Percentiles rank a stretch among this genome's conserved stretches.
phyloP scores from a whole-genome alignment of 2,888 invertebrate genomes.

The Leucania comma region DNA sequence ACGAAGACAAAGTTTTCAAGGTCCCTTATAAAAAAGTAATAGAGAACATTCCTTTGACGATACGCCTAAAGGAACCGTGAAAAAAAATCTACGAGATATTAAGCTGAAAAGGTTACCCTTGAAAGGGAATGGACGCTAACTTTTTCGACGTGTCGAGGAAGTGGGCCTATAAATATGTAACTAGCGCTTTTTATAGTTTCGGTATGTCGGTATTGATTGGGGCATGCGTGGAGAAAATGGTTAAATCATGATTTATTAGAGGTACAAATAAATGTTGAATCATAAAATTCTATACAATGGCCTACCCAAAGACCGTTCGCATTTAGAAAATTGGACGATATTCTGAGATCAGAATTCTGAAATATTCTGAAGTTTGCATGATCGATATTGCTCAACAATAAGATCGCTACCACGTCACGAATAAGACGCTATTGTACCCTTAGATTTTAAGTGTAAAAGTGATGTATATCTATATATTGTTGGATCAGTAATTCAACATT shows the following conservation, averaged over 20 bases:
- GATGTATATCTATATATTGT: too few relatives aligned
- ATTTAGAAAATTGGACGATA: too few relatives aligned
- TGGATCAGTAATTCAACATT: too few relatives aligned
- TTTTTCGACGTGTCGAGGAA: constrained; percentile 50
- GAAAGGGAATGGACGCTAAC: constrained; percentile 37
- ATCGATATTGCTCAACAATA: too few relatives aligned
- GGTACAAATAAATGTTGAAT: neutral
- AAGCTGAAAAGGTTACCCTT: constrained; percentile 48
- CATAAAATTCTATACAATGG: neutral
- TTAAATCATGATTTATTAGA: neutral
- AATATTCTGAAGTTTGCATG: too few relatives aligned
- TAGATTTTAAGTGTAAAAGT: too few relatives aligned
- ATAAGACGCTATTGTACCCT: too few relatives aligned
- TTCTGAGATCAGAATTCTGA: too few relatives aligned
- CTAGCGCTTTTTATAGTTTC: constrained; percentile 17
- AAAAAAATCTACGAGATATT: constrained; percentile 54
- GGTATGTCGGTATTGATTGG: neutral
- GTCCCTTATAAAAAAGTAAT: constrained; percentile 57
- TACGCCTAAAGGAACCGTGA: constrained; percentile 41
- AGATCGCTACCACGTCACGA: too few relatives aligned
- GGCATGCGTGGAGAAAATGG: neutral
- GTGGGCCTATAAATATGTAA: constrained; percentile 45
- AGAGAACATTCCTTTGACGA: constrained; percentile 53
- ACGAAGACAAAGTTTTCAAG: constrained; percentile 59
- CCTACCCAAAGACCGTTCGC: too few relatives aligned